These are phyloP conservation scores for Alaudala cheleensis DNA, from an alignment of 2,113 vertebrate species.

Conservation along the genomic window DNA sequence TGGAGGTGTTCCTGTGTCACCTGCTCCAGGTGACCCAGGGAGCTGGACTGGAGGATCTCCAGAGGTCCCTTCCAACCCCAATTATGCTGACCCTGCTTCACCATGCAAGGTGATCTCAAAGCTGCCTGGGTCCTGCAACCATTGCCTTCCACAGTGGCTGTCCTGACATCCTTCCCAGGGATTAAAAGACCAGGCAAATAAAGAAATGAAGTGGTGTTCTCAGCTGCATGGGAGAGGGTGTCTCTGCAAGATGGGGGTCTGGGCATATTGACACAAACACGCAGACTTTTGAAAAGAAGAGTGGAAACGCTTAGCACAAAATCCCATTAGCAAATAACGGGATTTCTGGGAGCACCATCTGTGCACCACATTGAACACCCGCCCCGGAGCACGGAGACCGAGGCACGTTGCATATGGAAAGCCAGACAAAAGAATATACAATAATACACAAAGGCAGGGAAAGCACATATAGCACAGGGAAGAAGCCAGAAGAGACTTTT, in stretches of 20 bases:
- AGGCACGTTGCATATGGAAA: background rate
- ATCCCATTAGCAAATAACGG: conserved; percentile 62
- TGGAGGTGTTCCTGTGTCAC: rapidly evolving
- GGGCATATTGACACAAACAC: conserved; percentile 11
- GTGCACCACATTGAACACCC: conserved; percentile 47
- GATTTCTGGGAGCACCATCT: conserved; percentile 62
- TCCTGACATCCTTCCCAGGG: background rate
- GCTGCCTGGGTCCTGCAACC: background rate
- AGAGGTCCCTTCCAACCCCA: background rate
- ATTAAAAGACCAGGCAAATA: background rate
- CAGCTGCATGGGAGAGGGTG: background rate
- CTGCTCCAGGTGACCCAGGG: background rate
- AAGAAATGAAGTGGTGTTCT: background rate
- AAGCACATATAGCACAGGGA: background rate
- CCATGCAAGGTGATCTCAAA: rapidly evolving
- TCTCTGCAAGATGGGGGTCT: background rate
- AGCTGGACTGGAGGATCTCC: background rate
- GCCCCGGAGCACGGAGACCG: background rate
- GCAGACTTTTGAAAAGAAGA: background rate
- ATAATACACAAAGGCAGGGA: conserved; percentile 24
- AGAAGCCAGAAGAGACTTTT: conserved; percentile 2
- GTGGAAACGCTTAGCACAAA: conserved; percentile 25
- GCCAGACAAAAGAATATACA: conserved; percentile 43
- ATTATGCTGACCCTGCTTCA: background rate
- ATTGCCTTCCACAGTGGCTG: background rate